Conservation (phyloP, 2,797 vertebrate genomes). For the Onychomys arenicola region DNA sequence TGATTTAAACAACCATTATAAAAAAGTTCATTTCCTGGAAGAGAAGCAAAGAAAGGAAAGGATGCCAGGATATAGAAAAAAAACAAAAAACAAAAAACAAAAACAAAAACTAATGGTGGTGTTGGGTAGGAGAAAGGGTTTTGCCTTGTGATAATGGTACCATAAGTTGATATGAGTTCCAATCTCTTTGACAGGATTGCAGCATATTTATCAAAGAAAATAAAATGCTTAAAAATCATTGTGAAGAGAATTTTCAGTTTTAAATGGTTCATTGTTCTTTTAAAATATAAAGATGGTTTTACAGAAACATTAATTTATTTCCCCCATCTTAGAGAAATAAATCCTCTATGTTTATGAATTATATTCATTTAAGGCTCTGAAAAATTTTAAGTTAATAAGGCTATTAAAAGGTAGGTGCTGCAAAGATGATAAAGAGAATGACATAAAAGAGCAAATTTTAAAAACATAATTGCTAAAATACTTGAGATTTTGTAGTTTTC, state of each 20-base stretch:
- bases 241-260: background rate
- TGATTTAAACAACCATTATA: constrained; percentile 43
- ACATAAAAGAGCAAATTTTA: constrained; percentile 18
- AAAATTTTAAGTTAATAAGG: background rate
- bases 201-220: background rate
- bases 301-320: constrained; percentile 18
- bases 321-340: constrained; percentile 22
- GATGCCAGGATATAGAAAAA: background rate
- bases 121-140: background rate
- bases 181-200: background rate
- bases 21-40: background rate
- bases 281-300: constrained; percentile 31
- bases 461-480: constrained; percentile 34
- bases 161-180: background rate
- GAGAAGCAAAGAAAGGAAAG: background rate
- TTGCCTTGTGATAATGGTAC: background rate
- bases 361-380: background rate
- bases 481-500: background rate
- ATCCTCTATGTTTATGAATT: background rate
- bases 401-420: background rate
- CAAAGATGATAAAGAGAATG: background rate
- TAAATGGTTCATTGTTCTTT: background rate
- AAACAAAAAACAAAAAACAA: too few relatives aligned
- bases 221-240: background rate
- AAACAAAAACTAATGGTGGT: background rate